A percentile compares a stretch with the other conserved stretches of the same genome.
These are phyloP conservation scores for Chloroceryle aenea DNA, from an alignment of 2,113 vertebrate genomes.

Conservation along the genomic window DNA sequence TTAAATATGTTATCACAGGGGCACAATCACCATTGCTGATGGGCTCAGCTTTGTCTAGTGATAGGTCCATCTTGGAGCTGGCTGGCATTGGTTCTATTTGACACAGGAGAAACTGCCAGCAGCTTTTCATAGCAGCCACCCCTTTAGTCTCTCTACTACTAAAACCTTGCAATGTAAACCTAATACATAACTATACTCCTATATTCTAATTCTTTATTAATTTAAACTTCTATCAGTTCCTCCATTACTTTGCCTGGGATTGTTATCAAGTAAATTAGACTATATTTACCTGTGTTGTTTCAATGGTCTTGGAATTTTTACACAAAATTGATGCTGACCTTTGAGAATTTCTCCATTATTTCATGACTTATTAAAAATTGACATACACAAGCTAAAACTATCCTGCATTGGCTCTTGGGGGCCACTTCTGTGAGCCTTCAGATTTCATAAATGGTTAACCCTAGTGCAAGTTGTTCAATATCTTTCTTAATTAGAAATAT, in stretches of 20 bases:
- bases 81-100: not conserved
- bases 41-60: not conserved
- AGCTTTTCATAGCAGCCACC: not conserved
- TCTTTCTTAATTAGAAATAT: slow-evolving; percentile 2
- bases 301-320: not conserved
- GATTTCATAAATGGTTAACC: not conserved
- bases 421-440: not conserved
- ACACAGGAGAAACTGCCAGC: not conserved
- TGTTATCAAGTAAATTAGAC: not conserved
- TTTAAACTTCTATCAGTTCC: not conserved
- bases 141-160: not conserved
- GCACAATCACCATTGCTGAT: not conserved
- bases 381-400: not conserved
- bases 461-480: not conserved
- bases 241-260: not conserved
- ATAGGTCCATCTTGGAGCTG: not conserved
- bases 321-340: not conserved
- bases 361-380: not conserved
- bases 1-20: not conserved
- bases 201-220: not conserved
- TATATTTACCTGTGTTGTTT: not conserved
- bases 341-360: not conserved
- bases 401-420: not conserved
- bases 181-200: not conserved
- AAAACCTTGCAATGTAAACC: not conserved